Evolutionary conservation across 35 echinoderm and acorn worm species (phyloP).

Genomic region (Heliocidaris tuberculata): DNA sequence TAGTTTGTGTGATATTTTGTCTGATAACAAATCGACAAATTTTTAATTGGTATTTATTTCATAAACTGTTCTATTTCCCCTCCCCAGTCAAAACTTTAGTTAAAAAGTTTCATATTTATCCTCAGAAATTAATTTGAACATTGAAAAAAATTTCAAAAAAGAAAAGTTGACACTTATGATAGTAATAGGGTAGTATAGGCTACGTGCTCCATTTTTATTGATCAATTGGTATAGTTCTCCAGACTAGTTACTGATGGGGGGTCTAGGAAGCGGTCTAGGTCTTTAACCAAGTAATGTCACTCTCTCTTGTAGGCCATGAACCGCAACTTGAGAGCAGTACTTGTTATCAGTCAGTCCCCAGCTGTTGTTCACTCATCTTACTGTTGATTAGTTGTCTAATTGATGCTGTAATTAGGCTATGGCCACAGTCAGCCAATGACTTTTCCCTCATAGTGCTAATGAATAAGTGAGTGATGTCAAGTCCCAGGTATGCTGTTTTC

Average conservation of each 20-base stretch:
- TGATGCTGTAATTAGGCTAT: constrained; percentile 28
- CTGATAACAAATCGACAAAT: not conserved
- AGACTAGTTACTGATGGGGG: not conserved
- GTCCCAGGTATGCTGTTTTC: not conserved
- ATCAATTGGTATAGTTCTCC: not conserved
- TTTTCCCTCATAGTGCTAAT: not conserved
- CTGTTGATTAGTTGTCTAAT: constrained; percentile 40
- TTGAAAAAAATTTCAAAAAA: no score
- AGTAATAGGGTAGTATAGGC: no score
- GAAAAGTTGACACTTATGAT: no score
- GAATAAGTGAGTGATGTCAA: not conserved
- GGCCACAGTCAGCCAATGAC: not conserved
- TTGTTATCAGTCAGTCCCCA: constrained; percentile 19
- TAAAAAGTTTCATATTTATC: no score
- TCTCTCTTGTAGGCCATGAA: not conserved
- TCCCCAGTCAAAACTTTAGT: no score
- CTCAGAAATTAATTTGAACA: no score
- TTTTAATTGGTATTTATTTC: no score
- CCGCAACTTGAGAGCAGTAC: not conserved
- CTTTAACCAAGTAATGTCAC: not conserved
- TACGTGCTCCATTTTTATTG: not conserved
- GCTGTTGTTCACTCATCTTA: constrained; percentile 16
- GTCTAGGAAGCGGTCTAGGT: not conserved
- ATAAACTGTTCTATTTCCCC: no score
- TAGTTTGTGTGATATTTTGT: not conserved